phyloP scores from a whole-genome alignment of 2,888 invertebrate genomes.

The Calliopum simillimum region DNA sequence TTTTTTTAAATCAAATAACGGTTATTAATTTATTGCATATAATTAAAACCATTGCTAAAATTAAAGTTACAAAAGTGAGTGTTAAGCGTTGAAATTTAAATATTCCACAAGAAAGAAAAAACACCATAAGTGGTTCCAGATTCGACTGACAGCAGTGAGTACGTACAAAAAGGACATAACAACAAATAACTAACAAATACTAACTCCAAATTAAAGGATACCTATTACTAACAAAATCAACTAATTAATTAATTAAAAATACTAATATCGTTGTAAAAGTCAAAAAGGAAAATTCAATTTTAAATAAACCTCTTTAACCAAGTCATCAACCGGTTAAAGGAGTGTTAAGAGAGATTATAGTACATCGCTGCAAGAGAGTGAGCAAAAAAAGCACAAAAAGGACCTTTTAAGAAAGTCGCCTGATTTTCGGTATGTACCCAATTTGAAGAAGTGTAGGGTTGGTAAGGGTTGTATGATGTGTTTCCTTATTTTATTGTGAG shows the following conservation, averaged over 20 bases:
- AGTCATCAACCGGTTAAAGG: neutral
- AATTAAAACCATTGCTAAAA: slow-evolving; percentile 30
- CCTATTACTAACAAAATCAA: too few relatives aligned
- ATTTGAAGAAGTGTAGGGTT: slow-evolving; percentile 28
- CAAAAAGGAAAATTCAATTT: neutral
- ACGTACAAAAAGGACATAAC: too few relatives aligned
- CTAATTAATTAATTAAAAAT: too few relatives aligned
- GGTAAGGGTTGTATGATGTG: too few relatives aligned
- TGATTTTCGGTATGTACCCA: slow-evolving; percentile 62
- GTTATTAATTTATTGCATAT: too few relatives aligned
- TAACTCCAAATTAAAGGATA: too few relatives aligned
- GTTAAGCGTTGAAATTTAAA: slow-evolving; percentile 8
- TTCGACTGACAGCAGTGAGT: neutral
- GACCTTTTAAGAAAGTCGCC: slow-evolving; percentile 58
- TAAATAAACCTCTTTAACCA: neutral
- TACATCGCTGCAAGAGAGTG: slow-evolving; percentile 26
- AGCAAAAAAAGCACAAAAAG: slow-evolving; percentile 43
- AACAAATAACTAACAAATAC: slow-evolving; percentile 8
- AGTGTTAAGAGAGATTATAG: slow-evolving; percentile 16
- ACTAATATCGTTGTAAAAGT: too few relatives aligned
- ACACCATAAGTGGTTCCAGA: too few relatives aligned
- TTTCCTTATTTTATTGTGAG: too few relatives aligned
- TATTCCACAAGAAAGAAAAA: too few relatives aligned
- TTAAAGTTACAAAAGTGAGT: slow-evolving; percentile 16
- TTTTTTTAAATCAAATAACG: too few relatives aligned